Percentiles rank a stretch among this genome's conserved stretches.
Conservation (phyloP, 2,888 invertebrate genomes). For the Fragum sueziense region DNA sequence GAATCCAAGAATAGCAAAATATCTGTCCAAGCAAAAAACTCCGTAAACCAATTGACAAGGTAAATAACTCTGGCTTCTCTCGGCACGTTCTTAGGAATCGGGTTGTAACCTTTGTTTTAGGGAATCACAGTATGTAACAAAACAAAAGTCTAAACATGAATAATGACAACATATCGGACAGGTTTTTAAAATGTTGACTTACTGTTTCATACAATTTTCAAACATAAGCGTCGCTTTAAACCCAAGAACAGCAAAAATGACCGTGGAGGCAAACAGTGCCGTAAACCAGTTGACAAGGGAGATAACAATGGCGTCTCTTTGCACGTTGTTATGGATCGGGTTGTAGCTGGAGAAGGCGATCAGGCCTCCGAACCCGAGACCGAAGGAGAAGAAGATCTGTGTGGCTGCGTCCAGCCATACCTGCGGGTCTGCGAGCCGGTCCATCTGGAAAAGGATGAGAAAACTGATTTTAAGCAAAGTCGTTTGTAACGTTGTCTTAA, state of each 20-base stretch:
- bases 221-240: slow-evolving; percentile 90
- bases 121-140: too few species aligned
- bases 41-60: slow-evolving; percentile 95
- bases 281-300: slow-evolving; percentile 96
- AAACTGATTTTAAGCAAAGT: too few species aligned
- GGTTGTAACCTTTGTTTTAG: too few species aligned
- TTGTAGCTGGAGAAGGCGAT: slow-evolving; percentile 98
- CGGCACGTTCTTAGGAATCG: slow-evolving; percentile 96
- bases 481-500: too few species aligned
- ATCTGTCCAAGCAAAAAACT: slow-evolving; percentile 96
- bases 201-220: slow-evolving; percentile 73
- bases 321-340: slow-evolving; percentile 96
- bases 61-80: slow-evolving; percentile 95
- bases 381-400: slow-evolving; percentile 98
- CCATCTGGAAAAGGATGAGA: slow-evolving; percentile 87
- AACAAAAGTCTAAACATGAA: too few species aligned
- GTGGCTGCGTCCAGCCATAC: slow-evolving; percentile 98
- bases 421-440: slow-evolving; percentile 92
- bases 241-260: slow-evolving; percentile 96
- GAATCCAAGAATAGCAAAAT: slow-evolving; percentile 98
- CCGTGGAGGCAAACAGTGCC: slow-evolving; percentile 96
- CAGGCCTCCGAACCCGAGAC: slow-evolving; percentile 96
- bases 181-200: too few species aligned
- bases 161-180: too few species aligned
- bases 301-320: slow-evolving; percentile 94